Conservation (phyloP, 2,797 vertebrate species). For the Eulemur coronatus region DNA sequence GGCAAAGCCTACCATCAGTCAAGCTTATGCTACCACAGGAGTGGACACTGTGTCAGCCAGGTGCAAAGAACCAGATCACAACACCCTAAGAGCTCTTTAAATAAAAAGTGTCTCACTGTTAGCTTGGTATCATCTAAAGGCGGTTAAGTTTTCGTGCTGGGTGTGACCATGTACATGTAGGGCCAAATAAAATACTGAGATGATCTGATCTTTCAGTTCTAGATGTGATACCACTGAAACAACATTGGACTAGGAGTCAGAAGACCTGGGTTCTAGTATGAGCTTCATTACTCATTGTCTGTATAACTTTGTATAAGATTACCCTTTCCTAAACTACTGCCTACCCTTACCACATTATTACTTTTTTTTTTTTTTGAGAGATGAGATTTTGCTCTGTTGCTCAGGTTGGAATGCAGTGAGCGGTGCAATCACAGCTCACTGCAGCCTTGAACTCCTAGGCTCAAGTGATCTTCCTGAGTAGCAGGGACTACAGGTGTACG, state of each 20-base stretch:
- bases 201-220: background rate
- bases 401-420: background rate
- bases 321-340: background rate
- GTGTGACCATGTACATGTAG: background rate
- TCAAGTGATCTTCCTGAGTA: background rate
- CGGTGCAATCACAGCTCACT: background rate
- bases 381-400: background rate
- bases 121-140: background rate
- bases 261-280: background rate
- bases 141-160: background rate
- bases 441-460: background rate
- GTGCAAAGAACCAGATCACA: background rate
- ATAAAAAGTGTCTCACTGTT: background rate
- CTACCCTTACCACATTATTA: background rate
- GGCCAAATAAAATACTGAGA: background rate
- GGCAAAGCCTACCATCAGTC: background rate
- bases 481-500: background rate
- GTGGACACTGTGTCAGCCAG: background rate
- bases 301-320: background rate
- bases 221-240: background rate
- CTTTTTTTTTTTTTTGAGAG: background rate
- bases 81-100: background rate
- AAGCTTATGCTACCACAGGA: background rate
- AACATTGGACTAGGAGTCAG: background rate
- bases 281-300: background rate